Conservation (phyloP, 2,113 vertebrate species). For the Perccottus glenii region DNA sequence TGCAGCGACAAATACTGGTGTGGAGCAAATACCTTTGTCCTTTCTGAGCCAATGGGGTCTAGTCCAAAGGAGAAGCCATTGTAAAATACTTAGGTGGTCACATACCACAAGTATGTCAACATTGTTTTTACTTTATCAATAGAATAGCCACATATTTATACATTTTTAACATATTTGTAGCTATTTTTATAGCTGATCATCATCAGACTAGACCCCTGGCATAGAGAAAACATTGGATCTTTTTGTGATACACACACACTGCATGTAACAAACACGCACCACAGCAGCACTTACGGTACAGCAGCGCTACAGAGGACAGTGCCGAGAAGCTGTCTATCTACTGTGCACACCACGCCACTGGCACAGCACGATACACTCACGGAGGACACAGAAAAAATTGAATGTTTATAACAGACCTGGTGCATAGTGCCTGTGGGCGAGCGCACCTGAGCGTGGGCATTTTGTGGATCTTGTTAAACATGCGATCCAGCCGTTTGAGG, state of each 20-base stretch:
- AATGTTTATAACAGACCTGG: constrained; percentile 77
- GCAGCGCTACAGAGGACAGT: constrained; percentile 59
- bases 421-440: constrained; percentile 79
- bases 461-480: constrained; percentile 99
- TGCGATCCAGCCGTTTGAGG: constrained; percentile 96
- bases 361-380: constrained; percentile 68
- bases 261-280: constrained; percentile 33
- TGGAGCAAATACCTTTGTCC: constrained; percentile 26
- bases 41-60: constrained; percentile 22
- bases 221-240: constrained; percentile 27
- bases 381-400: constrained; percentile 49
- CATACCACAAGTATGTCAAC: too few species aligned
- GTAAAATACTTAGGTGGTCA: too few species aligned
- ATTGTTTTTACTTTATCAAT: neutral
- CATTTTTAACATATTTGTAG: too few species aligned
- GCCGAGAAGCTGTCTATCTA: constrained; percentile 67
- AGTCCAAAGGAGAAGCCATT: neutral
- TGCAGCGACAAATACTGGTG: constrained; percentile 33
- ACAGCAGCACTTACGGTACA: constrained; percentile 69
- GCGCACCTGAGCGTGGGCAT: constrained; percentile 99
- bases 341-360: constrained; percentile 65
- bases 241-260: constrained; percentile 9
- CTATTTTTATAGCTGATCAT: too few species aligned
- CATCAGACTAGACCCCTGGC: constrained; percentile 18
- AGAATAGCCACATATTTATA: too few species aligned